phyloP scores from a whole-genome alignment of 2,888 invertebrate genomes.

The Venusia cambrica region DNA sequence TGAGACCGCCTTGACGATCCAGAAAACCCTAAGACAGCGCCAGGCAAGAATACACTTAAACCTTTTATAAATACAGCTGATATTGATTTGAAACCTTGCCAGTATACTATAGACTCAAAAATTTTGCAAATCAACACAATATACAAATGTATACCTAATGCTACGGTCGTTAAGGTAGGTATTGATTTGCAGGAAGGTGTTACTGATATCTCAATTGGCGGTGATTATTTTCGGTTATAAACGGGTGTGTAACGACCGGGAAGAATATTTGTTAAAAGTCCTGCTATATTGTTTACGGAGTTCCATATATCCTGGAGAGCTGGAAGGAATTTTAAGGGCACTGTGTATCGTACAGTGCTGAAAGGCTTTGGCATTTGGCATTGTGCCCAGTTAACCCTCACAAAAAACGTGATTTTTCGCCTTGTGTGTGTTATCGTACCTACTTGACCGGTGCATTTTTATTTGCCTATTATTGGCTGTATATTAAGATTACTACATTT shows the following conservation, averaged over 20 bases:
- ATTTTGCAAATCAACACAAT: constrained; percentile 38
- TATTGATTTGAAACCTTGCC: too few species aligned
- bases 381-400: too few species aligned
- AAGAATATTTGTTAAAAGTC: constrained; percentile 50
- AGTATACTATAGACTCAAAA: constrained; percentile 35
- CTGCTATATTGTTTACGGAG: too few species aligned
- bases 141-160: constrained; percentile 30
- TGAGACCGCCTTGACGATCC: constrained; percentile 55
- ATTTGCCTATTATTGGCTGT: too few species aligned
- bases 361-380: too few species aligned
- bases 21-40: constrained; percentile 21
- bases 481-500: too few species aligned
- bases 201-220: constrained; percentile 64
- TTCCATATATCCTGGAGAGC: too few species aligned
- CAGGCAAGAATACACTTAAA: constrained; percentile 18
- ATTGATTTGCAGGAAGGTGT: constrained; percentile 24
- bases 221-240: constrained; percentile 54
- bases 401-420: too few species aligned
- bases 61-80: constrained; percentile 21
- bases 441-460: too few species aligned
- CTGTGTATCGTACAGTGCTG: too few species aligned
- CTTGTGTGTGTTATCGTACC: too few species aligned
- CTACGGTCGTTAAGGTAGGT: constrained; percentile 33
- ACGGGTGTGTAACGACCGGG: constrained; percentile 51
- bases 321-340: too few species aligned